Evolutionary conservation across 2,888 invertebrate genomes (phyloP).

Genomic region (Gastrophysa polygoni): DNA sequence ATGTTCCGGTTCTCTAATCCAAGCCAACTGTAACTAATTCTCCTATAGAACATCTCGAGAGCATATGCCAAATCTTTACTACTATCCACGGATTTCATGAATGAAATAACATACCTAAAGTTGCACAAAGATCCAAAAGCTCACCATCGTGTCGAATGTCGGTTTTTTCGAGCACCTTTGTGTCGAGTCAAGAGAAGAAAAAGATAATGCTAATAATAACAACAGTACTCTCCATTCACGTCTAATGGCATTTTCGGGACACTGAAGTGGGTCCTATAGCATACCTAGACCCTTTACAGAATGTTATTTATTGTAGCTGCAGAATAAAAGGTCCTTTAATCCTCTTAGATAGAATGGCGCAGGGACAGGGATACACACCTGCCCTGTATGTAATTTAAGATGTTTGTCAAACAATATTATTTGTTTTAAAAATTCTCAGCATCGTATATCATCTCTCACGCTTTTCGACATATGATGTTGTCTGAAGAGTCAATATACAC

Average conservation of each 20-base stretch:
- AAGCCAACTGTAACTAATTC: slow-evolving; percentile 29
- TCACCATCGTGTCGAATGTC: slow-evolving; percentile 37
- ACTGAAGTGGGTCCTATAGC: slow-evolving; percentile 38
- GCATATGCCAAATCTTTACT: slow-evolving; percentile 18
- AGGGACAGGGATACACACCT: slow-evolving; percentile 16
- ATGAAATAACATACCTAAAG: slow-evolving; percentile 32
- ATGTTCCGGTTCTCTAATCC: slow-evolving; percentile 17
- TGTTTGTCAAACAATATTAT: slow-evolving; percentile 25
- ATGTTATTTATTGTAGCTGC: slow-evolving; percentile 45
- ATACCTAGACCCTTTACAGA: slow-evolving; percentile 40
- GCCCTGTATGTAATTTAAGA: slow-evolving; percentile 26
- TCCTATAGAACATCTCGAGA: slow-evolving; percentile 20
- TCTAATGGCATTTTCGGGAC: slow-evolving; percentile 36
- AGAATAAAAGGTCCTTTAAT: slow-evolving; percentile 41
- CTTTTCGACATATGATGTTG: slow-evolving; percentile 10
- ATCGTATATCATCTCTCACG: not conserved
- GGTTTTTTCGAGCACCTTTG: slow-evolving; percentile 37
- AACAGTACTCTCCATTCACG: slow-evolving; percentile 33
- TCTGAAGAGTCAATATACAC: slow-evolving; percentile 20
- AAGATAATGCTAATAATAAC: slow-evolving; percentile 39
- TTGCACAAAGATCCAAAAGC: slow-evolving; percentile 35
- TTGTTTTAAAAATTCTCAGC: slow-evolving; percentile 23
- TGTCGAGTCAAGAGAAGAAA: slow-evolving; percentile 35
- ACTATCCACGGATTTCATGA: slow-evolving; percentile 17
- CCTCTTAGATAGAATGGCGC: slow-evolving; percentile 24